Evolutionary conservation across 1,140 invertebrate genomes (phyloP), one percentile per base, ranked within the genome.

Genomic region (Microplitis mediator): DNA sequence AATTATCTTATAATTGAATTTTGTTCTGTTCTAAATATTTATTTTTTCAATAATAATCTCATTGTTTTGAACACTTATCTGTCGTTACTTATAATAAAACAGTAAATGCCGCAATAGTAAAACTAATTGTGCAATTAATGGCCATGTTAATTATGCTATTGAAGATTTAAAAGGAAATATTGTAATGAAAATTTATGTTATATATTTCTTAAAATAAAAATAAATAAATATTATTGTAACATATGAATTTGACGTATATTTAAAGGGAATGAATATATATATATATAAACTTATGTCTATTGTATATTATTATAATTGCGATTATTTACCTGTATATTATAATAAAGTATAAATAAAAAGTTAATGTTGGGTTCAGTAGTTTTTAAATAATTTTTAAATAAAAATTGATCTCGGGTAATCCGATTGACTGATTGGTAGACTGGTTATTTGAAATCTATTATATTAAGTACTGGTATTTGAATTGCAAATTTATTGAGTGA

Each of bases 301-400:
- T 80, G 76, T 81, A 80, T 81, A 82, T 81, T 79, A 78, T 77
- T 80, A 80, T 66, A 72, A 77, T 73, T 78, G 74, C 61, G 67
- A 76, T 70, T 69, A 76, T 51, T 76, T 62, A 77, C 74, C 71
- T 67, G 54, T 74, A 73, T 54, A 65, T 69, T 68, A 75, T 69
- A 70, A 73, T 72, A 75, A 72, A 68, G 51, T 72, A 72, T 73
- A 69, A 62, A 68, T 62, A 34, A 54, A 65, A 71, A 54, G n/a
- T 34, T 63, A 35, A 34, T 54, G n/a, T 34, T 68, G 4, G 23
- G 23, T 23, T 23, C 23, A 23, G 23, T 23, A 23, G 23, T 23
- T 23, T 23, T 23, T 23, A 23, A 23, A 23, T 23, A 23, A 23
- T 23, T 23, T 23, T 1, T 23, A 23, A 23, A 23, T 23, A 23